A percentile compares a stretch with the other conserved stretches of the same genome.
Evolutionary conservation across 2,797 vertebrate species (phyloP).

Genomic region (Nannoperca obscura): DNA sequence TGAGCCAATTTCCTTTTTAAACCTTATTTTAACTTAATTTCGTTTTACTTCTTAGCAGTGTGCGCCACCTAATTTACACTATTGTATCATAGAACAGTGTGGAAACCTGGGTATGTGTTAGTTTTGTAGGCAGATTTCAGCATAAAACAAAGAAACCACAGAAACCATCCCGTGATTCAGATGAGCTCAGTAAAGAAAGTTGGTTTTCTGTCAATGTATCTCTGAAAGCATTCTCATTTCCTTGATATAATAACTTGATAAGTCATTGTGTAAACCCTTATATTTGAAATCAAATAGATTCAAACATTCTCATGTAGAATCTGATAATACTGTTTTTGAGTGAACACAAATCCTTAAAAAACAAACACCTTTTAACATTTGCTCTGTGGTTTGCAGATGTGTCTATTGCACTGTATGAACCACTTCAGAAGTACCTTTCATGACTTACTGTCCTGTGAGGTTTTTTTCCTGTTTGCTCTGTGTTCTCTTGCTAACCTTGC

Average conservation of each 20-base stretch:
- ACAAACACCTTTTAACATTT: too few species aligned
- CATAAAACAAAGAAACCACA: too few species aligned
- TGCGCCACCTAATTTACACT: not conserved
- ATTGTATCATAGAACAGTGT: not conserved
- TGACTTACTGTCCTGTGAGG: not conserved
- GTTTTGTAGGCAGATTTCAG: not conserved
- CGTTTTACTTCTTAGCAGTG: constrained; percentile 1
- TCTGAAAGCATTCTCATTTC: not conserved
- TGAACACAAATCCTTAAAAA: constrained; percentile 5
- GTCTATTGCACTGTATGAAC: not conserved
- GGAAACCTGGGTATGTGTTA: not conserved
- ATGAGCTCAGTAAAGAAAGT: not conserved
- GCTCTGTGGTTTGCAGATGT: not conserved
- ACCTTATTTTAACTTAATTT: not conserved
- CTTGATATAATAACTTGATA: too few species aligned
- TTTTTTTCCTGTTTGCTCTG: constrained; percentile 1
- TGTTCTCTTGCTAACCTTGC: not conserved
- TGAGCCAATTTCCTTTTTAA: not conserved
- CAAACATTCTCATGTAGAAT: not conserved
- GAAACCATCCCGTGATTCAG: not conserved
- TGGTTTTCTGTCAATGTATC: not conserved
- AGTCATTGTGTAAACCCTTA: not conserved
- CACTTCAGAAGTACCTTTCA: too few species aligned
- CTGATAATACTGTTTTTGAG: not conserved
- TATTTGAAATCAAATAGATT: not conserved